phyloP scores from a whole-genome alignment of 2,113 vertebrate genomes.

The Anthoscopus minutus region DNA sequence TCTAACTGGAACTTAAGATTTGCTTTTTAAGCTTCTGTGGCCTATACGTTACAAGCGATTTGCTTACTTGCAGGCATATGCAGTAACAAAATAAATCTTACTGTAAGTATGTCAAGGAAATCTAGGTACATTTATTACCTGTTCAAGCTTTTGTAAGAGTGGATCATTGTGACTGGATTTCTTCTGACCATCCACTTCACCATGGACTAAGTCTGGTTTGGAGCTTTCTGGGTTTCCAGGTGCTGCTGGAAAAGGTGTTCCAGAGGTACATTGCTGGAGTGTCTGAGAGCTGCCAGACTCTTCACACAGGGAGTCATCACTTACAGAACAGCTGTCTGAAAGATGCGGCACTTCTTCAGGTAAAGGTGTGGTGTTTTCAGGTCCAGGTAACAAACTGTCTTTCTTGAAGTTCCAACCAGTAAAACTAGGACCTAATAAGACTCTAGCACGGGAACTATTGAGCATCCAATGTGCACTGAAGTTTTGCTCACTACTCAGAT shows the following conservation, averaged over 20 bases:
- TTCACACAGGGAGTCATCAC: slow-evolving; percentile 66
- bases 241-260: neutral
- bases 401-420: slow-evolving; percentile 58
- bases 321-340: slow-evolving; percentile 75
- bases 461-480: slow-evolving; percentile 80
- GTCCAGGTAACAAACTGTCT: neutral
- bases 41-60: neutral
- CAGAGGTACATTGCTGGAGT: neutral
- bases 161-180: slow-evolving; percentile 56
- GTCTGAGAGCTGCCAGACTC: neutral
- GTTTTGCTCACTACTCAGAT: slow-evolving; percentile 66
- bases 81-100: neutral
- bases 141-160: slow-evolving; percentile 80
- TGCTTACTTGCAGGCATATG: neutral
- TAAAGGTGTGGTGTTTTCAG: slow-evolving; percentile 60
- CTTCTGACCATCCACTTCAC: slow-evolving; percentile 5
- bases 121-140: slow-evolving; percentile 68
- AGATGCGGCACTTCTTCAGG: slow-evolving; percentile 63
- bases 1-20: neutral
- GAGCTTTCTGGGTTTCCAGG: neutral
- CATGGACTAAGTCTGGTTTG: neutral
- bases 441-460: slow-evolving; percentile 77
- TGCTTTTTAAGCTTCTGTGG: neutral
- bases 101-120: neutral
- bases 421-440: slow-evolving; percentile 75